Evolutionary conservation across 2,888 invertebrate genomes (phyloP).

Genomic region (Xylota sylvarum): DNA sequence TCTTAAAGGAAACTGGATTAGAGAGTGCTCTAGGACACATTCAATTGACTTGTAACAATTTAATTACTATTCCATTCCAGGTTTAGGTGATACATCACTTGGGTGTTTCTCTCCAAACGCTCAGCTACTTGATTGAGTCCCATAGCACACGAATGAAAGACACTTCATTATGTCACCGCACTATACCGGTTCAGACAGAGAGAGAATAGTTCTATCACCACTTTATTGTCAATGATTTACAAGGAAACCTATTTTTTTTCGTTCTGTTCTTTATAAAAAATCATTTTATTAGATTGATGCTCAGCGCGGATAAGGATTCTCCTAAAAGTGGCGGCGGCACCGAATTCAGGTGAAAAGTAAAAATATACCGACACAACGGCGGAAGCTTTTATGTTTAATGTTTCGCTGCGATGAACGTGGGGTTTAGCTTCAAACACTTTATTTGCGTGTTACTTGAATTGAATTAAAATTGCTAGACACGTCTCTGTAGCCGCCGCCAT

Average conservation of each 20-base stretch:
- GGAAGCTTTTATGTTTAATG: slow-evolving; percentile 77
- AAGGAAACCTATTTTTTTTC: slow-evolving; percentile 60
- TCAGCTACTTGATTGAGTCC: slow-evolving; percentile 18
- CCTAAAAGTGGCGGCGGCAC: slow-evolving; percentile 66
- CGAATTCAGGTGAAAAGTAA: slow-evolving; percentile 75
- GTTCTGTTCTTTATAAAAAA: slow-evolving; percentile 55
- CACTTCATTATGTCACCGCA: slow-evolving; percentile 46
- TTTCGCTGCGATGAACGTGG: slow-evolving; percentile 62
- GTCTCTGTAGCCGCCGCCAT: slow-evolving; percentile 54
- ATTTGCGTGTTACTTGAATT: slow-evolving; percentile 68
- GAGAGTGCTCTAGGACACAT: too few relatives aligned
- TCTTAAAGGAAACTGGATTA: too few relatives aligned
- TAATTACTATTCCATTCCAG: slow-evolving; percentile 29
- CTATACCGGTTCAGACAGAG: slow-evolving; percentile 4
- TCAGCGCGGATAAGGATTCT: slow-evolving; percentile 71
- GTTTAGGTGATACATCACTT: background rate
- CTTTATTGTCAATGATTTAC: slow-evolving; percentile 66
- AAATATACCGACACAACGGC: slow-evolving; percentile 55
- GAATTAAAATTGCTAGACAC: slow-evolving; percentile 76
- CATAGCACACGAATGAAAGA: slow-evolving; percentile 24
- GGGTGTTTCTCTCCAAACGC: slow-evolving; percentile 32
- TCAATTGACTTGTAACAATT: background rate
- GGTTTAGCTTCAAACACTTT: slow-evolving; percentile 58
- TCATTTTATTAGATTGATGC: slow-evolving; percentile 75
- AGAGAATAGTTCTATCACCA: slow-evolving; percentile 40